Evolutionary conservation across 2,113 vertebrate genomes (phyloP).

Genomic region (Poeciliopsis occidentalis): DNA sequence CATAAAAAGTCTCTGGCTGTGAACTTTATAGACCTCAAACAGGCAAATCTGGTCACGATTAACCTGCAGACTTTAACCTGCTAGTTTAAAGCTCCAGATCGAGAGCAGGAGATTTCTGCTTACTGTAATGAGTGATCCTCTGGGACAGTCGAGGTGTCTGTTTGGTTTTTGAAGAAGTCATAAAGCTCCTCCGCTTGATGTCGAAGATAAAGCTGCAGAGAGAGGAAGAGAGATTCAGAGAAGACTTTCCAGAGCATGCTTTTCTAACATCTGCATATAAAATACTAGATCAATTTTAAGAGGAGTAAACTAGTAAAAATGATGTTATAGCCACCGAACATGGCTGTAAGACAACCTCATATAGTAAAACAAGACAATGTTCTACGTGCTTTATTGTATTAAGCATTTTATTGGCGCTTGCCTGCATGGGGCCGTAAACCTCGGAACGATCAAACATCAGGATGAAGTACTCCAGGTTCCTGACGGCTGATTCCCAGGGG

Average conservation of each 20-base stretch:
- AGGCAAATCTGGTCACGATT: constrained; percentile 1
- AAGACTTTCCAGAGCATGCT: neutral
- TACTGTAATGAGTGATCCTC: constrained; percentile 81
- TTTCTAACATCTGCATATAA: neutral
- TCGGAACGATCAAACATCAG: constrained; percentile 92
- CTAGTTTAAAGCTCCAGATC: neutral
- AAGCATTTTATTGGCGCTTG: constrained; percentile 37
- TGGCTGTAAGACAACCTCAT: neutral
- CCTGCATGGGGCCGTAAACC: constrained; percentile 88
- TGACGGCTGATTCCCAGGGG: constrained; percentile 85
- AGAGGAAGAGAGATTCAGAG: constrained; percentile 26
- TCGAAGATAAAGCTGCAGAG: constrained; percentile 81
- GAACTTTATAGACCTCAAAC: neutral
- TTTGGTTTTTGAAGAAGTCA: constrained; percentile 42
- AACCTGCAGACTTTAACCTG: neutral
- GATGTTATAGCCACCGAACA: neutral
- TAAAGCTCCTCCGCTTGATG: constrained; percentile 82
- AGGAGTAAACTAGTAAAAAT: neutral
- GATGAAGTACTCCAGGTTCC: constrained; percentile 83
- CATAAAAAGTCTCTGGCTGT: neutral
- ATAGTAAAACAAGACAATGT: neutral
- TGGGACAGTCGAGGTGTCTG: fast-evolving
- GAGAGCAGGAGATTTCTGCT: constrained; percentile 55
- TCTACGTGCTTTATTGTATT: neutral
- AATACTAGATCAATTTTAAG: neutral